Conservation (phyloP, 2,113 vertebrate genomes). For the Neomonachus schauinslandi region DNA sequence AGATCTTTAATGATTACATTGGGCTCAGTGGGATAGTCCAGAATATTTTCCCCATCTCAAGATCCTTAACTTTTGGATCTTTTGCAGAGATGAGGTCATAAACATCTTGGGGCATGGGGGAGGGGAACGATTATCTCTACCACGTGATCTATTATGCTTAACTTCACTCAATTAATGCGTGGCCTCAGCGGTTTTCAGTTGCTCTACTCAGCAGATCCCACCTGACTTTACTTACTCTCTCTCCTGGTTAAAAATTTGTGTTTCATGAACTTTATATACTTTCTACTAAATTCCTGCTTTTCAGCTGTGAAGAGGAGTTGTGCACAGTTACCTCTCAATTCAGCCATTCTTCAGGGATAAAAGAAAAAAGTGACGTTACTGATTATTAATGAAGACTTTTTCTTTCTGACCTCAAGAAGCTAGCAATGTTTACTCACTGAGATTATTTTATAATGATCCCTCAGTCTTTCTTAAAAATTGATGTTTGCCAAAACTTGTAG, state of each 20-base stretch:
- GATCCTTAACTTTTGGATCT: neutral
- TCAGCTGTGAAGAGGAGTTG: neutral
- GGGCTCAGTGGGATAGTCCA: neutral
- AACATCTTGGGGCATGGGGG: neutral
- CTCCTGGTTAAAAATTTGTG: neutral
- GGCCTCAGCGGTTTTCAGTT: neutral
- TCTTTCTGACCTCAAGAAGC: neutral
- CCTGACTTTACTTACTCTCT: neutral
- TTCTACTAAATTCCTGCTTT: neutral
- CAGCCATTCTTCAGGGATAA: neutral
- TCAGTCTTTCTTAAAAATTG: neutral
- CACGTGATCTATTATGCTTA: neutral
- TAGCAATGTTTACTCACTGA: neutral
- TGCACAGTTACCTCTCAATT: neutral
- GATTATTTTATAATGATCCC: neutral
- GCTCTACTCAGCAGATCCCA: neutral
- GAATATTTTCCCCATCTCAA: neutral
- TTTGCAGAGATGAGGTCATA: neutral
- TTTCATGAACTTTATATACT: neutral
- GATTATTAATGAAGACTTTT: neutral
- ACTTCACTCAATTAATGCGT: neutral
- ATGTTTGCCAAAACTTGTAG: neutral
- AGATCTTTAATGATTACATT: neutral
- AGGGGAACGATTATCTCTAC: rapidly evolving
- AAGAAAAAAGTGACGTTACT: neutral